phyloP scores from a whole-genome alignment of 2,888 invertebrate species.

The Sclerodermus sp. region DNA sequence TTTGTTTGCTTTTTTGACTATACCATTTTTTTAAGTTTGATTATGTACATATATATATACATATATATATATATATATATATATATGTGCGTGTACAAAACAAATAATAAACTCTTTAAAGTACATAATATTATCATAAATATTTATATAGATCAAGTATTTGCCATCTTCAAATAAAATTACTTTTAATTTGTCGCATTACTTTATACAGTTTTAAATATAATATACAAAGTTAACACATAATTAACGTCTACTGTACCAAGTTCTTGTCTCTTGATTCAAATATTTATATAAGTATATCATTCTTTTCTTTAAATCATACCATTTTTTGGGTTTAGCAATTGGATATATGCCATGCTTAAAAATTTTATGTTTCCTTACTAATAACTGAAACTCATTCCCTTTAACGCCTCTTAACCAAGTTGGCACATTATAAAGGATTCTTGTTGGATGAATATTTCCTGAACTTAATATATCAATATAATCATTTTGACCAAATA shows the following conservation, averaged over 20 bases:
- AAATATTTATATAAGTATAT: constrained; percentile 74
- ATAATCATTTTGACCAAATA: constrained; percentile 96
- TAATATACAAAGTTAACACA: neutral
- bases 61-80: no score
- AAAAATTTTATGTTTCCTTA: constrained; percentile 71
- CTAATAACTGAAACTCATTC: constrained; percentile 78
- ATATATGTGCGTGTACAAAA: no score
- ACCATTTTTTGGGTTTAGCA: constrained; percentile 77
- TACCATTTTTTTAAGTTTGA: constrained; percentile 29
- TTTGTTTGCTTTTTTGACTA: constrained; percentile 17
- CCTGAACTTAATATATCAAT: constrained; percentile 93
- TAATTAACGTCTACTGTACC: constrained; percentile 2
- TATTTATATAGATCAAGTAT: constrained; percentile 34
- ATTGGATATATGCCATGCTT: constrained; percentile 59
- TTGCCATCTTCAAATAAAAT: constrained; percentile 40
- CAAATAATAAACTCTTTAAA: constrained; percentile 31
- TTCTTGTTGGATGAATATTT: constrained; percentile 77
- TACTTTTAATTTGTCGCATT: constrained; percentile 29
- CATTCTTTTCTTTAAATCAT: constrained; percentile 73
- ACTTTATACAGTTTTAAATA: constrained; percentile 3
- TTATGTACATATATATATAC: constrained; percentile 36
- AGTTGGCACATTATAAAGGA: constrained; percentile 81
- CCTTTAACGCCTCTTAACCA: constrained; percentile 90
- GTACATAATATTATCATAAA: constrained; percentile 25
- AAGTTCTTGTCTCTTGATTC: constrained; percentile 78